Evolutionary conservation across 2,888 invertebrate species (phyloP).

Genomic region (Sepiola atlantica): DNA sequence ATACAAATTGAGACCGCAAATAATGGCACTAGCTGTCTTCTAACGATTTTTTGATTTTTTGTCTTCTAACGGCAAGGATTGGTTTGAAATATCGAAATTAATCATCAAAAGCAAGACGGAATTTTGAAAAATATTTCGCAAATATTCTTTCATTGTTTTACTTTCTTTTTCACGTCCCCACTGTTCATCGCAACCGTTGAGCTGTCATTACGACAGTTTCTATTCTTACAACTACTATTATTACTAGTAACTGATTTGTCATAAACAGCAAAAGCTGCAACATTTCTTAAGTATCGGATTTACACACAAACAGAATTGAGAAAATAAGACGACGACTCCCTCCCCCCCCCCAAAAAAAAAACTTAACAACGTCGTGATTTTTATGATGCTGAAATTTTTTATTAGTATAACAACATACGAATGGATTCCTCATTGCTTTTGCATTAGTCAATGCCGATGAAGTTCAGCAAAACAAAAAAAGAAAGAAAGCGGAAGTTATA

Average conservation of each 20-base stretch:
- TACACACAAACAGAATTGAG: neutral
- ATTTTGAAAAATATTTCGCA: neutral
- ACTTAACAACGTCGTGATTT: neutral
- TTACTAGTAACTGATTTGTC: neutral
- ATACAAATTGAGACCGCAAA: neutral
- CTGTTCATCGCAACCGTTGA: neutral
- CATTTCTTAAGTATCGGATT: neutral
- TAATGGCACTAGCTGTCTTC: neutral
- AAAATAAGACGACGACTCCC: neutral
- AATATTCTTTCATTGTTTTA: neutral
- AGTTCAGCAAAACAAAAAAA: neutral
- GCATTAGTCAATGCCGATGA: slow-evolving; percentile 12
- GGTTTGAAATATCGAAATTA: neutral
- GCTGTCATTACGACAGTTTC: neutral
- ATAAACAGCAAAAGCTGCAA: neutral
- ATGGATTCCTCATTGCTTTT: neutral
- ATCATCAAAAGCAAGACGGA: neutral
- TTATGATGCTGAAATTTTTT: neutral
- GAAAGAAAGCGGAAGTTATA: neutral
- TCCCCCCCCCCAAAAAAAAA: neutral
- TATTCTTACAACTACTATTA: neutral
- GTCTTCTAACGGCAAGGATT: neutral
- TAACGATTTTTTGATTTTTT: too few species aligned
- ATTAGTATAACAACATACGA: neutral
- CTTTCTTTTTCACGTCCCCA: neutral